Conservation (phyloP, 1,140 invertebrate species). For the Tigriopus japonicus region DNA sequence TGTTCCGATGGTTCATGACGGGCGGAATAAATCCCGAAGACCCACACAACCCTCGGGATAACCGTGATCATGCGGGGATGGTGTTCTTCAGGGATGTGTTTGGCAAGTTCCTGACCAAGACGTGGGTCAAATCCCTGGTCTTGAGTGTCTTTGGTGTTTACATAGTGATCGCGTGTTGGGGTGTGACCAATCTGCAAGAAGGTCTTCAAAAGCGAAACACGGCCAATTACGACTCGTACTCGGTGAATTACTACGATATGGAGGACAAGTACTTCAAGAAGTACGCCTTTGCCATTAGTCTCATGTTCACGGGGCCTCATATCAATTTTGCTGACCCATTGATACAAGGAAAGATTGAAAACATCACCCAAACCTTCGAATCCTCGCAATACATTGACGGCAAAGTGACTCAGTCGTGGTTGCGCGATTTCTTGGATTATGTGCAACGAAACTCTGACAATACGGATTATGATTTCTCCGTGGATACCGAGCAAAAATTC, state of each 20-base stretch:
- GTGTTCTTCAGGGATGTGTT: slow-evolving; percentile 55
- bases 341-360: slow-evolving; percentile 55
- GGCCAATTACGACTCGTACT: slow-evolving; percentile 70
- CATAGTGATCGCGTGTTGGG: slow-evolving; percentile 3
- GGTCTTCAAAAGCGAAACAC: slow-evolving; percentile 66
- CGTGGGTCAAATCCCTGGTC: slow-evolving; percentile 9
- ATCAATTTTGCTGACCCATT: slow-evolving; percentile 64
- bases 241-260: slow-evolving; percentile 66
- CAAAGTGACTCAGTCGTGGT: slow-evolving; percentile 64
- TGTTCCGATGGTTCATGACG: slow-evolving; percentile 57
- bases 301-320: slow-evolving; percentile 21
- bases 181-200: slow-evolving; percentile 41
- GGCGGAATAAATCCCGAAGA: slow-evolving; percentile 62
- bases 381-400: slow-evolving; percentile 31
- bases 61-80: slow-evolving; percentile 68
- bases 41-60: slow-evolving; percentile 65
- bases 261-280: slow-evolving; percentile 75
- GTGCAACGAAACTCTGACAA: slow-evolving; percentile 49
- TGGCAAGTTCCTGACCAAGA: background rate
- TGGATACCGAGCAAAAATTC: slow-evolving; percentile 6
- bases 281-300: slow-evolving; percentile 58
- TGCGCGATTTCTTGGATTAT: slow-evolving; percentile 62
- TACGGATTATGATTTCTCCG: slow-evolving; percentile 37
- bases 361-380: slow-evolving; percentile 55
- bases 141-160: slow-evolving; percentile 7